Conservation (phyloP, 1,140 invertebrate genomes). For the Adoxophyes honmai region DNA sequence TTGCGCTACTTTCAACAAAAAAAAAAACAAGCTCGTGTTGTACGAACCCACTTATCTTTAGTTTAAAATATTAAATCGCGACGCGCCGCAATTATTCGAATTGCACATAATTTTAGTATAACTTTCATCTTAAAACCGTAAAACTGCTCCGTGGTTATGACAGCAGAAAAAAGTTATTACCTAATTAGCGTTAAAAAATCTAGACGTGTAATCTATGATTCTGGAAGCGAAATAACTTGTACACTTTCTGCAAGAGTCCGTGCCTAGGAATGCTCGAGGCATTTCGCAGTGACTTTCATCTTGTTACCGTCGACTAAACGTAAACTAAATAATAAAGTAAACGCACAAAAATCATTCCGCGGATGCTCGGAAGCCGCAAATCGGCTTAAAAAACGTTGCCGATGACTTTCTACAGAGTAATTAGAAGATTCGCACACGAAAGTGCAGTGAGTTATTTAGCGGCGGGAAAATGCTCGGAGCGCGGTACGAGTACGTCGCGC, state of each 20-base stretch:
- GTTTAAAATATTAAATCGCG: too few species aligned
- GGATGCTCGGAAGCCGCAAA: constrained; percentile 37
- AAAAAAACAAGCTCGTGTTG: too few species aligned
- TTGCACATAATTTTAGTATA: too few species aligned
- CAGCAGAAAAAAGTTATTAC: constrained; percentile 11
- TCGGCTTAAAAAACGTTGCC: constrained; percentile 45
- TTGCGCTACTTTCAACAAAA: too few species aligned
- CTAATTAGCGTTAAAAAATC: constrained; percentile 11
- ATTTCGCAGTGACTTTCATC: constrained; percentile 49
- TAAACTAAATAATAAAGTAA: constrained; percentile 36
- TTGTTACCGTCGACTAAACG: constrained; percentile 49
- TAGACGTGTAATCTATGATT: constrained; percentile 4
- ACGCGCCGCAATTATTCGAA: too few species aligned
- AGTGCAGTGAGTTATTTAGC: constrained; percentile 52
- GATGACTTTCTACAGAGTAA: constrained; percentile 61
- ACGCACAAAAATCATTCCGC: constrained; percentile 56
- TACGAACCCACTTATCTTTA: too few species aligned
- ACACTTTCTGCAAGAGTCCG: constrained; percentile 3
- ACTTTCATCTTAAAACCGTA: too few species aligned
- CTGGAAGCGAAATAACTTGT: constrained; percentile 3
- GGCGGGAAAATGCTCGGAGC: constrained; percentile 41
- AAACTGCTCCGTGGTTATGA: constrained; percentile 2
- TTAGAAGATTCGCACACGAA: constrained; percentile 71
- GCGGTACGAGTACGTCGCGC: constrained; percentile 45
- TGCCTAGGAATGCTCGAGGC: neutral